Conservation (phyloP, 2,797 vertebrate genomes). For the Pogonophryne albipinna region DNA sequence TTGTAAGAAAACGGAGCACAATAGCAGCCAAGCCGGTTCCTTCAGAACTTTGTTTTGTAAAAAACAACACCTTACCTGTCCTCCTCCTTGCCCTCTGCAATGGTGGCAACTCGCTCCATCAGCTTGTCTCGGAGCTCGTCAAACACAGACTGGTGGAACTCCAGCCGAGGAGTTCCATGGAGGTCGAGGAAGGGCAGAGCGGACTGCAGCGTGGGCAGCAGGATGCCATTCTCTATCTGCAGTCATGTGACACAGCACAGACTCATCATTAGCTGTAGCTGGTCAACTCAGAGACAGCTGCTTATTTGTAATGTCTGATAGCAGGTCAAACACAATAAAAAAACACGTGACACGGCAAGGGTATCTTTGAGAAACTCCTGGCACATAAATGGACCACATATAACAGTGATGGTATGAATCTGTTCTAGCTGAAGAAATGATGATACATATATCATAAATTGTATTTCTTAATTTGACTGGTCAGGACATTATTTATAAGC, state of each 20-base stretch:
- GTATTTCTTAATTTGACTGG: too few relatives aligned
- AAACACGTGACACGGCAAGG: not conserved
- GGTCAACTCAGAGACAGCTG: not conserved
- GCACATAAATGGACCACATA: not conserved
- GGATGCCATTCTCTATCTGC: conserved; percentile 96
- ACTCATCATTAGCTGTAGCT: not conserved
- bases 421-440: too few relatives aligned
- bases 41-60: not conserved
- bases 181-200: conserved; percentile 97
- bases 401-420: too few relatives aligned
- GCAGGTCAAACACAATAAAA: not conserved
- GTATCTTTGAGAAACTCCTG: not conserved
- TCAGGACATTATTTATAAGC: not conserved
- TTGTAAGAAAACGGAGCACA: not conserved
- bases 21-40: not conserved
- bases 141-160: conserved; percentile 99
- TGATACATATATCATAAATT: too few relatives aligned
- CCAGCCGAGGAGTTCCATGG: conserved; percentile 95
- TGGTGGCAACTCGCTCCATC: conserved; percentile 93
- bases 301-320: not conserved
- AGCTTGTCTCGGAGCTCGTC: conserved; percentile 97
- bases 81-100: conserved; percentile 94
- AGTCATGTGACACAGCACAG: not conserved
- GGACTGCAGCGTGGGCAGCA: conserved; percentile 96
- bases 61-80: conserved; percentile 84